A percentile compares a stretch with the other conserved stretches of the same genome.
These are phyloP conservation scores for Apolygus lucorum DNA, from an alignment of 1,140 invertebrate genomes.

Conservation along the genomic window DNA sequence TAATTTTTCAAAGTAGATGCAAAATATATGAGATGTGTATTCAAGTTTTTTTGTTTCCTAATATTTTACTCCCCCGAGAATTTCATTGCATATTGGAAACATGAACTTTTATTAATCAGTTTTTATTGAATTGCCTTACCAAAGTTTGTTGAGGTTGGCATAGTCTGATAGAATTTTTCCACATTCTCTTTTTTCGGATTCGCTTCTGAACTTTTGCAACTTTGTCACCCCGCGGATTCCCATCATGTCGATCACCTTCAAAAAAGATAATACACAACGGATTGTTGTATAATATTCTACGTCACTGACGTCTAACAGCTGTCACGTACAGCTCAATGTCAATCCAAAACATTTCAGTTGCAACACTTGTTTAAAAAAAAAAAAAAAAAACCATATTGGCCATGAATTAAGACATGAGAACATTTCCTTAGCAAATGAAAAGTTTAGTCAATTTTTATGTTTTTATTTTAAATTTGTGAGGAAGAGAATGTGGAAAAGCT, in stretches of 20 bases:
- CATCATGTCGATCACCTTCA: no score
- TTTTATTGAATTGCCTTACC: constrained; percentile 10
- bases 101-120: neutral
- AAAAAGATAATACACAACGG: no score
- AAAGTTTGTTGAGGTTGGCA: constrained; percentile 12
- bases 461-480: neutral
- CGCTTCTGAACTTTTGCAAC: constrained; percentile 5
- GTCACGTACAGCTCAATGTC: no score
- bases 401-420: no score
- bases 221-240: no score
- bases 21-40: constrained; percentile 25
- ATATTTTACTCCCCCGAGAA: constrained; percentile 23
- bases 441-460: no score
- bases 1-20: constrained; percentile 30
- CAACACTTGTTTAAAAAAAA: no score
- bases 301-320: no score
- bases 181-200: constrained; percentile 18
- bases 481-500: constrained; percentile 25
- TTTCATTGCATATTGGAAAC: constrained; percentile 11
- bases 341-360: no score
- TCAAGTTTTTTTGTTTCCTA: constrained; percentile 23
- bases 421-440: no score
- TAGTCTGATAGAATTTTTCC: constrained; percentile 26
- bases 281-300: neutral
- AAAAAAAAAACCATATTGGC: no score